These are phyloP conservation scores for Triplophysa rosa DNA, from an alignment of 2,113 vertebrate species.

Conservation along the genomic window DNA sequence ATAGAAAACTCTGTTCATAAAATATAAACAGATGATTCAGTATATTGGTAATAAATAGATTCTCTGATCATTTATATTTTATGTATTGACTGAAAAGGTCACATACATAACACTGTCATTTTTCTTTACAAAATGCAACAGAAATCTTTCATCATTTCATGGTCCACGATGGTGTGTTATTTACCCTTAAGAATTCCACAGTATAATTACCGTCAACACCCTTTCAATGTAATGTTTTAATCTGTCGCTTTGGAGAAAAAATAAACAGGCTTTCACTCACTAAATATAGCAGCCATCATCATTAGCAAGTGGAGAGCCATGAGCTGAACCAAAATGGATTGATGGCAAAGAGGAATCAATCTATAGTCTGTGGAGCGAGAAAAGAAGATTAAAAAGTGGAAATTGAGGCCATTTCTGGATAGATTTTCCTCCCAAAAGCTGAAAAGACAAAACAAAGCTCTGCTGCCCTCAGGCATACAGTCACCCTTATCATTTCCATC, in stretches of 20 bases:
- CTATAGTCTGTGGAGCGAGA: slow-evolving; percentile 35
- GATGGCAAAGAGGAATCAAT: slow-evolving; percentile 51
- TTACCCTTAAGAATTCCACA: slow-evolving; percentile 38
- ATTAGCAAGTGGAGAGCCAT: slow-evolving; percentile 39
- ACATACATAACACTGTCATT: neutral
- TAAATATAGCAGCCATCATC: slow-evolving; percentile 54
- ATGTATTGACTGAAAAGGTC: neutral
- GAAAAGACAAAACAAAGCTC: neutral
- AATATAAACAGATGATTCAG: too few species aligned
- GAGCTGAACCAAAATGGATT: slow-evolving; percentile 44
- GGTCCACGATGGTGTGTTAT: slow-evolving; percentile 24
- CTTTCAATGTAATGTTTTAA: slow-evolving; percentile 53
- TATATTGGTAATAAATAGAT: too few species aligned
- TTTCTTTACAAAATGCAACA: slow-evolving; percentile 24
- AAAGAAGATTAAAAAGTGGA: slow-evolving; percentile 44
- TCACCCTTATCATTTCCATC: neutral
- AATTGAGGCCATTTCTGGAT: slow-evolving; percentile 48
- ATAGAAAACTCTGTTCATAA: too few species aligned
- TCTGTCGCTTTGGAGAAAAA: slow-evolving; percentile 34
- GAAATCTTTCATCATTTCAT: slow-evolving; percentile 34
- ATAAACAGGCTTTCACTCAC: slow-evolving; percentile 38
- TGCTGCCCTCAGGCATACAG: slow-evolving; percentile 7
- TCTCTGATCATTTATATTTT: too few species aligned
- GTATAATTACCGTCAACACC: slow-evolving; percentile 40
- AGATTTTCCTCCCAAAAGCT: slow-evolving; percentile 41